Percentiles rank a stretch among this genome's conserved stretches.
Evolutionary conservation across 2,888 invertebrate genomes (phyloP).

Genomic region (Opisthograptis luteolata): DNA sequence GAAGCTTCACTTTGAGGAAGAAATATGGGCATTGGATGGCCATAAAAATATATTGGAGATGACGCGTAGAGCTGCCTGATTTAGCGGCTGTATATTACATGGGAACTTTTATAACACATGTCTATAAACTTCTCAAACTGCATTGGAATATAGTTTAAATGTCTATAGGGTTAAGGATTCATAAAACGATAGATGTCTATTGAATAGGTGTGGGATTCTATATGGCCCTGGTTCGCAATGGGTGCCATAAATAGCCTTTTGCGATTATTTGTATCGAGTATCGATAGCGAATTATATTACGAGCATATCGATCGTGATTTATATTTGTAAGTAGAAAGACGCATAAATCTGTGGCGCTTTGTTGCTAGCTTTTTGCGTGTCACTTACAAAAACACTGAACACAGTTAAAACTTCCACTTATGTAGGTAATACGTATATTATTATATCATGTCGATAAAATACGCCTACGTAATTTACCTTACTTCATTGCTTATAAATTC

Average conservation of each 20-base stretch:
- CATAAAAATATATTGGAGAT: slow-evolving; percentile 31
- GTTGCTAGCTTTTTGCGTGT: too few species aligned
- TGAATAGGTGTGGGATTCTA: neutral
- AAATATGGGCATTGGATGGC: slow-evolving; percentile 47
- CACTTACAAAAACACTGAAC: too few species aligned
- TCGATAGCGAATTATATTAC: slow-evolving; percentile 24
- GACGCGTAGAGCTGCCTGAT: slow-evolving; percentile 21
- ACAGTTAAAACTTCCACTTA: too few species aligned
- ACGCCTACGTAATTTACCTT: too few species aligned
- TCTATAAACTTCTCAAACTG: neutral
- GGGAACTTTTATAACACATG: slow-evolving; percentile 17
- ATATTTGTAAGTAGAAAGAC: slow-evolving; percentile 16
- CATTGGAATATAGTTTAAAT: slow-evolving; percentile 1
- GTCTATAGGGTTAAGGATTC: neutral
- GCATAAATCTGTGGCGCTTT: slow-evolving; percentile 20
- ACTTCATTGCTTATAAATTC: too few species aligned
- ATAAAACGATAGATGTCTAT: too few species aligned
- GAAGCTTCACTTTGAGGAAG: slow-evolving; percentile 42
- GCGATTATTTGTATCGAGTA: slow-evolving; percentile 26
- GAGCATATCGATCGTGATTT: slow-evolving; percentile 23
- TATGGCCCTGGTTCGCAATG: slow-evolving; percentile 11
- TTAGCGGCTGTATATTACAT: slow-evolving; percentile 14
- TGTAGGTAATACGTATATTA: too few species aligned
- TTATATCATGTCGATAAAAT: too few species aligned
- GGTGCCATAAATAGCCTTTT: slow-evolving; percentile 19